A percentile compares a stretch with the other conserved stretches of the same genome.
These are phyloP conservation scores for Fragum whitleyi DNA, from an alignment of 2,888 invertebrate species.

Conservation along the genomic window DNA sequence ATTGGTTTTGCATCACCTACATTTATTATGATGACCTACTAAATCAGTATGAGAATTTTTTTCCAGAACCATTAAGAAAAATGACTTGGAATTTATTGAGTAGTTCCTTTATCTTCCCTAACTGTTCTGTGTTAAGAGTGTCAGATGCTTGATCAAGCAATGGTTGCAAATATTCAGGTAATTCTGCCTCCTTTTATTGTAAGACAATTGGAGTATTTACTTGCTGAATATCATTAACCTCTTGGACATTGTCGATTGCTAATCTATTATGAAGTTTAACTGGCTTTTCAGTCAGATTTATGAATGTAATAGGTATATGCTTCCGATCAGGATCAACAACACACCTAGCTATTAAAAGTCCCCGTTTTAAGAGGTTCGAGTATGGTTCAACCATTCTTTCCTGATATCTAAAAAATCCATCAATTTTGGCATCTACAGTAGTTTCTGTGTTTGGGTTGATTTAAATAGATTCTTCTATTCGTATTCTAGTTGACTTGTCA, in stretches of 20 bases:
- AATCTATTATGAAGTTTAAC: conserved; percentile 29
- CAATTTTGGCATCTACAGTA: conserved; percentile 19
- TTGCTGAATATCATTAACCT: background rate
- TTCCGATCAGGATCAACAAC: conserved; percentile 19
- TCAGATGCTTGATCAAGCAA: conserved; percentile 24
- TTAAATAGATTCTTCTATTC: background rate
- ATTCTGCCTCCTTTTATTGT: background rate
- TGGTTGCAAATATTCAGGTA: conserved; percentile 36
- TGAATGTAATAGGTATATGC: conserved; percentile 19
- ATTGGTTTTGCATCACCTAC: too few relatives aligned
- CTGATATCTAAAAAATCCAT: background rate
- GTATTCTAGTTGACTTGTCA: conserved; percentile 34
- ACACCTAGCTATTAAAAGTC: conserved; percentile 31
- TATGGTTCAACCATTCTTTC: conserved; percentile 26
- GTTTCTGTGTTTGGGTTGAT: conserved; percentile 35
- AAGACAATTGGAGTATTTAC: background rate
- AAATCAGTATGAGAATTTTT: conserved; percentile 29
- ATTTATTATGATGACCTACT: conserved; percentile 51
- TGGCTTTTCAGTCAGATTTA: conserved; percentile 34
- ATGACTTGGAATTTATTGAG: conserved; percentile 39
- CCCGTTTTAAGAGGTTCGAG: conserved; percentile 16
- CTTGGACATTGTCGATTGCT: conserved; percentile 19
- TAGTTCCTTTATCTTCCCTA: background rate
- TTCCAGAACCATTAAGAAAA: conserved; percentile 23
- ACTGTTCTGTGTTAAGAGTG: conserved; percentile 19